These are phyloP conservation scores for Gryon sp. DNA, from an alignment of 1,140 invertebrate genomes.

Conservation along the genomic window DNA sequence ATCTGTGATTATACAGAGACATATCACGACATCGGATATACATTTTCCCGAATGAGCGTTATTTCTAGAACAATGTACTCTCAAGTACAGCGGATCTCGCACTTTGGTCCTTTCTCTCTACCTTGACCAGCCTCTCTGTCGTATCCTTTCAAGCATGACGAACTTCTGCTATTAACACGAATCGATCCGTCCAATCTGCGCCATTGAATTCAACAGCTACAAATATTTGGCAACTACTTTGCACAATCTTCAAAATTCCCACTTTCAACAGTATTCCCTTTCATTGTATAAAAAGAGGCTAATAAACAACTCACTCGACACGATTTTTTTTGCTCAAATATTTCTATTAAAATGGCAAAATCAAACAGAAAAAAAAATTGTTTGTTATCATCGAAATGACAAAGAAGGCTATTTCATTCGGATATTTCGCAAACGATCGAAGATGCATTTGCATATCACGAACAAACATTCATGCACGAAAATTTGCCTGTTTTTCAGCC, in stretches of 20 bases:
- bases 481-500: conserved; percentile 19
- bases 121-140: conserved; percentile 50
- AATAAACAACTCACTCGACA: too few species aligned
- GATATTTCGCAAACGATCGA: conserved; percentile 4
- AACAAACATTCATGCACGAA: conserved; percentile 16
- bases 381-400: too few species aligned
- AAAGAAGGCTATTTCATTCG: too few species aligned
- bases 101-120: conserved; percentile 53
- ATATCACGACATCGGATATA: background rate
- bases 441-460: conserved; percentile 21
- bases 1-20: too few species aligned
- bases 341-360: too few species aligned
- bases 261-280: too few species aligned
- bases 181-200: conserved; percentile 24
- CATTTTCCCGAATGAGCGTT: conserved; percentile 5
- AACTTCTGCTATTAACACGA: conserved; percentile 40
- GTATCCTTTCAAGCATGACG: conserved; percentile 23
- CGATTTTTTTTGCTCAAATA: too few species aligned
- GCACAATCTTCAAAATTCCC: background rate
- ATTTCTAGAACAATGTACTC: conserved; percentile 23
- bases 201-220: conserved; percentile 5
- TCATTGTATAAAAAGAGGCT: too few species aligned
- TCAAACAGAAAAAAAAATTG: too few species aligned
- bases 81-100: conserved; percentile 19
- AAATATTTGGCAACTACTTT: conserved; percentile 37